Base-by-base conservation (phyloP, 30 jellyfish, hydroid and myxozoan species). In the Aurelia coerulea region DNA sequence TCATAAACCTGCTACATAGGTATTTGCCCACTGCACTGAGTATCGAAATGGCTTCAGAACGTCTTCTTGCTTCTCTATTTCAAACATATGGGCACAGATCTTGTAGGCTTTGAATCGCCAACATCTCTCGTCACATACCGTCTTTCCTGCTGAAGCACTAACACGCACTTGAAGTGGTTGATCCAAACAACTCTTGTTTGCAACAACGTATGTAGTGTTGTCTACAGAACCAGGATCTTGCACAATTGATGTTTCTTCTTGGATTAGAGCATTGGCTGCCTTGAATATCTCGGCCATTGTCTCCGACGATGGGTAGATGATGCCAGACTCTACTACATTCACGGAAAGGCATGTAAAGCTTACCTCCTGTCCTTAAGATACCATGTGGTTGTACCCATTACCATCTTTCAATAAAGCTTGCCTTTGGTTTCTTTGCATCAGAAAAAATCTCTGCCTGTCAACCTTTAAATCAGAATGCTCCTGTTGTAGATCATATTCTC, bases 61-160 rank as follows among this genome's bases (percentile, higher is more conserved):
- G n/a, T n/a, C n/a, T n/a, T n/a, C n/a, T n/a, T n/a, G n/a, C n/a
- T n/a, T n/a, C n/a, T n/a, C n/a, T n/a, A n/a, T n/a, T n/a, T n/a
- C n/a, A n/a, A n/a, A n/a, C n/a, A n/a, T 31, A 64, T 64, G 74
- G 32, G 32, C 39, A 64, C 74, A 64, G 18, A 64, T 64, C 39
- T 18, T 13, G 74, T 64, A 64, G 10, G 74, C 74, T 29, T 64
- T 64, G 74, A 64, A 64, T 0, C 74, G 74, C 74, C 74, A 64
- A 64, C 74, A 64, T 15, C 13, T 10, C 18, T 17, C 13, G 0
- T 15, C 13, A 64, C 74, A 64, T 31, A 10, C 74, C 10, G 18
- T 64, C 32, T 64, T 64, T 31, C 74, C 74, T 10, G 13, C 0
- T 29, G 29, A 23, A 23, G 29, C 29, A 0, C 29, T 23, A 0